Percentiles rank a stretch among this genome's conserved stretches.
Evolutionary conservation across 1,140 invertebrate genomes (phyloP).

Genomic region (Pseudomyrmex sp.): DNA sequence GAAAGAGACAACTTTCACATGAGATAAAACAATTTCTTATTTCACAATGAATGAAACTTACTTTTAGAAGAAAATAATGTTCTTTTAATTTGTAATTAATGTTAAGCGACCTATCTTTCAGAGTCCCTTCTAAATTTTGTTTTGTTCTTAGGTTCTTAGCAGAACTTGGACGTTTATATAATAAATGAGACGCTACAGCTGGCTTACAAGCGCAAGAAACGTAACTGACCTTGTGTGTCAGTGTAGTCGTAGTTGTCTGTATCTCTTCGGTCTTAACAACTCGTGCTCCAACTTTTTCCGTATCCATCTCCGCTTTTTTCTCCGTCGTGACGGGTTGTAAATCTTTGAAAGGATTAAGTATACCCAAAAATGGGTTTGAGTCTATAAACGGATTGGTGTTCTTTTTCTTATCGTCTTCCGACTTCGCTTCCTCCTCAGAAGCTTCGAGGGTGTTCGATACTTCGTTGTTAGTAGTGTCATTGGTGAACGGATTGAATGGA

Average conservation of each 20-base stretch:
- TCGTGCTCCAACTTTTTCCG: slow-evolving; percentile 74
- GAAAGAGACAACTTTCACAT: slow-evolving; percentile 16
- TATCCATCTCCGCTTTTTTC: slow-evolving; percentile 71
- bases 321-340: slow-evolving; percentile 63
- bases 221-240: slow-evolving; percentile 80
- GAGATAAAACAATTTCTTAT: slow-evolving; percentile 10
- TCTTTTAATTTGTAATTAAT: background rate
- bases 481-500: slow-evolving; percentile 84
- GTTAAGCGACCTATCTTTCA: background rate
- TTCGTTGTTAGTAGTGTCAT: slow-evolving; percentile 60
- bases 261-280: slow-evolving; percentile 81
- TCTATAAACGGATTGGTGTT: slow-evolving; percentile 87
- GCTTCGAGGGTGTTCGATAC: slow-evolving; percentile 70
- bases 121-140: too few relatives aligned
- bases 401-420: slow-evolving; percentile 81
- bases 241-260: slow-evolving; percentile 81
- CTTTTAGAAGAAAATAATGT: slow-evolving; percentile 2
- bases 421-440: slow-evolving; percentile 63
- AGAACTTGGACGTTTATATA: slow-evolving; percentile 17
- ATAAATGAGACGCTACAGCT: slow-evolving; percentile 28
- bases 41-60: slow-evolving; percentile 12
- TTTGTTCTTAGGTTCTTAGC: slow-evolving; percentile 6
- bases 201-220: slow-evolving; percentile 64
- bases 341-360: slow-evolving; percentile 84
- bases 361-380: slow-evolving; percentile 85